A percentile compares a stretch with the other conserved stretches of the same genome.
Evolutionary conservation across 2,113 vertebrate species (phyloP).

Genomic region (Aplodontia rufa): DNA sequence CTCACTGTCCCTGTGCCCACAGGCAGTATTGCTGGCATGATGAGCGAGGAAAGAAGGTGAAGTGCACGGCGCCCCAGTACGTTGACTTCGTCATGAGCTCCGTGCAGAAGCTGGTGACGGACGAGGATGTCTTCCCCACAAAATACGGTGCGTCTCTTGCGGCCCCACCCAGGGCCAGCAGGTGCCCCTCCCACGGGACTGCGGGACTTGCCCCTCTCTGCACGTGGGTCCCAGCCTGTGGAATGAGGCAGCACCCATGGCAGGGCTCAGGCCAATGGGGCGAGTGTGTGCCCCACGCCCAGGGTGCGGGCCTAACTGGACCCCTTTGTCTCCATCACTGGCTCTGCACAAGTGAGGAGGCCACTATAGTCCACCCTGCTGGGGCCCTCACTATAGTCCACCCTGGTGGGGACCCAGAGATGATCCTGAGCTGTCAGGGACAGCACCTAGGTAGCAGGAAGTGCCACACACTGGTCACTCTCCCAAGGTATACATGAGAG

Average conservation of each 20-base stretch:
- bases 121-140: conserved; percentile 98
- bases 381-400: too few relatives aligned
- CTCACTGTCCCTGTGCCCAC: conserved; percentile 62
- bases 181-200: not conserved
- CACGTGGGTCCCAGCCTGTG: not conserved
- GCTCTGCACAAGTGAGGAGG: not conserved
- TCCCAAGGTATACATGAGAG: not conserved
- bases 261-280: not conserved
- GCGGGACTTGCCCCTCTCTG: too few relatives aligned
- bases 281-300: fast-evolving
- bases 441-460: not conserved
- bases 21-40: conserved; percentile 99
- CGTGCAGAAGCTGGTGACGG: conserved; percentile 98
- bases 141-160: conserved; percentile 92
- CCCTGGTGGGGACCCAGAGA: not conserved
- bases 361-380: not conserved
- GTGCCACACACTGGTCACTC: fast-evolving
- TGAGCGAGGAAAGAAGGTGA: conserved; percentile 98
- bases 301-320: not conserved
- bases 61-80: conserved; percentile 98
- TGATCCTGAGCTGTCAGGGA: not conserved
- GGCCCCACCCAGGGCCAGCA: not conserved
- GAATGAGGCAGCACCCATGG: too few relatives aligned
- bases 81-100: conserved; percentile 99
- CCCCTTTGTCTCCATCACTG: not conserved